These are phyloP conservation scores for Alces alces DNA, from an alignment of 2,113 vertebrate genomes.

Conservation along the genomic window DNA sequence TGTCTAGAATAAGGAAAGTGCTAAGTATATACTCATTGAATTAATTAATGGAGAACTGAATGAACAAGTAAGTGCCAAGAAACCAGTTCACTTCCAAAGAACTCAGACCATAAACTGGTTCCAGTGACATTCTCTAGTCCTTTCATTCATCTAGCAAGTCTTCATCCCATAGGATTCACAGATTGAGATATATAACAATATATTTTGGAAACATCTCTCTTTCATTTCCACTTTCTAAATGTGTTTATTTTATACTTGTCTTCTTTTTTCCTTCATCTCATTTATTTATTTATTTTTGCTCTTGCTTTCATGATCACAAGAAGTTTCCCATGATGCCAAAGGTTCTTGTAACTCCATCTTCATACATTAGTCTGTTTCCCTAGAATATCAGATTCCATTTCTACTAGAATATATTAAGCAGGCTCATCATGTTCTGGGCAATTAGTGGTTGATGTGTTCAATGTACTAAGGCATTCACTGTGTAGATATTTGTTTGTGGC, in stretches of 20 bases:
- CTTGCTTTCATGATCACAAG: not conserved
- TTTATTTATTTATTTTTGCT: not conserved
- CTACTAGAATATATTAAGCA: not conserved
- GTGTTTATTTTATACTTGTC: not conserved
- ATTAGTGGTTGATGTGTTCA: not conserved
- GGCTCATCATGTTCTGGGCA: not conserved
- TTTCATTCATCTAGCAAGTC: not conserved
- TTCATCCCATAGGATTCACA: not conserved
- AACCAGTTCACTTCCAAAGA: not conserved
- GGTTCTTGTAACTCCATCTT: not conserved
- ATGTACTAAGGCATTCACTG: not conserved
- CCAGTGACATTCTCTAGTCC: not conserved
- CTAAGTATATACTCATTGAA: not conserved
- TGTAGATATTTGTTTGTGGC: not conserved
- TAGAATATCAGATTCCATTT: not conserved
- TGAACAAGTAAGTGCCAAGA: not conserved
- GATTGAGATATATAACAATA: not conserved
- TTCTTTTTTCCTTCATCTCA: not conserved
- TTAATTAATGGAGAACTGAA: not conserved
- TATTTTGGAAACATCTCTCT: not conserved
- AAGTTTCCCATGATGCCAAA: not conserved
- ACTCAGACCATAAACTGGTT: not conserved
- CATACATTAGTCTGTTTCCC: not conserved
- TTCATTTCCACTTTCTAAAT: not conserved
- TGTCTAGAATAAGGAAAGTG: not conserved